A percentile compares a stretch with the other conserved stretches of the same genome.
phyloP scores from a whole-genome alignment of 2,797 vertebrate species.

The Enteromius fasciolatus region DNA sequence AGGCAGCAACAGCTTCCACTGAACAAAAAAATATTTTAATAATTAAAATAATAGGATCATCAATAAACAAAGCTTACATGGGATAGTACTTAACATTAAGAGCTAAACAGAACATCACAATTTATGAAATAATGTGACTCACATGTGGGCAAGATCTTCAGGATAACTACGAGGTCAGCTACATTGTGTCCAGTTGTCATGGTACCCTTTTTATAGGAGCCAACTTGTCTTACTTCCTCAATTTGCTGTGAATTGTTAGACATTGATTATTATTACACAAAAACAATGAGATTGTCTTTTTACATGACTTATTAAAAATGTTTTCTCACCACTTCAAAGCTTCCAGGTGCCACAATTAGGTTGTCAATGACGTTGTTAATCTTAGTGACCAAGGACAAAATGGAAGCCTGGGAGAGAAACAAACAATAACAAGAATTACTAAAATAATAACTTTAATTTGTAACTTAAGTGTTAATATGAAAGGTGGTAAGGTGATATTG shows the following conservation, averaged over 20 bases:
- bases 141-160: constrained; percentile 95
- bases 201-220: constrained; percentile 98
- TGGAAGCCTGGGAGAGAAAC: constrained; percentile 83
- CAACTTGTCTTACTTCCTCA: constrained; percentile 95
- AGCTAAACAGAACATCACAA: neutral
- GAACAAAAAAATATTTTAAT: neutral
- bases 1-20: constrained; percentile 96
- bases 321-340: constrained; percentile 93
- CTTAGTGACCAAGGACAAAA: constrained; percentile 95
- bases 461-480: neutral
- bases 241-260: constrained; percentile 83
- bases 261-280: neutral
- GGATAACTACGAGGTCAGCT: constrained; percentile 93
- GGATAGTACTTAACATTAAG: neutral
- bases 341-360: constrained; percentile 94
- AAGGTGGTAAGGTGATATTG: neutral
- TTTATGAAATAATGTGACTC: constrained; percentile 65
- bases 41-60: neutral
- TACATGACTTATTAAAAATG: neutral
- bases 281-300: no score
- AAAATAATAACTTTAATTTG: neutral
- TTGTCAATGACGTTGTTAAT: constrained; percentile 98
- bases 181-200: constrained; percentile 97
- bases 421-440: neutral
- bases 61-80: neutral